Evolutionary conservation across 2,888 invertebrate species (phyloP).

Genomic region (Mamestra brassicae): DNA sequence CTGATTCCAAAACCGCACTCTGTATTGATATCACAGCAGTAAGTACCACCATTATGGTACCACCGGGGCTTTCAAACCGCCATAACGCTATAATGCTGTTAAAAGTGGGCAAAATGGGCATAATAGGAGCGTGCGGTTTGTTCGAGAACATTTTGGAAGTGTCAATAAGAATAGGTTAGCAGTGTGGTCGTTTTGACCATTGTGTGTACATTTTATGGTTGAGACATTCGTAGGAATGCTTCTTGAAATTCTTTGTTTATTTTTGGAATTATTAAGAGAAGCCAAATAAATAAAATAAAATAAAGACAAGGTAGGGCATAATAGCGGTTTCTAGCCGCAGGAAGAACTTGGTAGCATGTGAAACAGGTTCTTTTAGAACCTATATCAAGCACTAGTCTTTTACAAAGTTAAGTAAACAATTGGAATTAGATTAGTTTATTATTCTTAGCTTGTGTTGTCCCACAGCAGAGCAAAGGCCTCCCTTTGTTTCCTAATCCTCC

Average conservation of each 20-base stretch:
- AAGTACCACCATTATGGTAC: slow-evolving; percentile 48
- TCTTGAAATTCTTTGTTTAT: not conserved
- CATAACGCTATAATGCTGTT: slow-evolving; percentile 58
- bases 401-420: not conserved
- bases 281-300: not conserved
- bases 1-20: slow-evolving; percentile 41
- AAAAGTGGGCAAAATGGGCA: slow-evolving; percentile 59
- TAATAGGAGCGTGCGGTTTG: slow-evolving; percentile 60
- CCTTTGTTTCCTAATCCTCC: not conserved
- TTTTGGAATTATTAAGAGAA: not conserved
- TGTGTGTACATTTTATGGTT: slow-evolving; percentile 47
- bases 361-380: too few species aligned
- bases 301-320: too few species aligned
- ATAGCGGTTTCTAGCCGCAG: not conserved
- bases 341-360: too few species aligned
- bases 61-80: slow-evolving; percentile 54
- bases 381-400: too few species aligned
- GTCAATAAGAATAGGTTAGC: slow-evolving; percentile 60
- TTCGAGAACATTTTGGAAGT: slow-evolving; percentile 46
- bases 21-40: slow-evolving; percentile 53
- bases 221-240: slow-evolving; percentile 10
- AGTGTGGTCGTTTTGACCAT: slow-evolving; percentile 56
- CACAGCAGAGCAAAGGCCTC: not conserved
- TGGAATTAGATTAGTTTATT: not conserved
- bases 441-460: not conserved